Base-by-base conservation (phyloP, 2,113 vertebrate genomes). In the Esox niger region DNA sequence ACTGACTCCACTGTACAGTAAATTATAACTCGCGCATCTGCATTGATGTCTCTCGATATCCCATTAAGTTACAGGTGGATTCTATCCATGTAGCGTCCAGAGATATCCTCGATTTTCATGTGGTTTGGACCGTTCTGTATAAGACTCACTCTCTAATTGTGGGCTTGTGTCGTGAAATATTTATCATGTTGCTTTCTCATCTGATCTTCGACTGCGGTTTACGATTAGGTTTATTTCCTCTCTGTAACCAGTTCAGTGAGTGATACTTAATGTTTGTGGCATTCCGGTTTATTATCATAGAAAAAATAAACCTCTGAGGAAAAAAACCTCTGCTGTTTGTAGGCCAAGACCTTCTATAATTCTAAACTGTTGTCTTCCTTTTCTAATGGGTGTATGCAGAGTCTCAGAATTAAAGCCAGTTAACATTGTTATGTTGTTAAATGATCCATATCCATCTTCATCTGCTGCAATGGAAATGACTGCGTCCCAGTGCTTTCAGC, bases 11-110 rank as follows among this genome's bases (percentile, higher is more conserved):
- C 43, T 27, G 71, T 62, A 54, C 46, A 64, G 30, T 15, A 72
- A 78, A 82, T 81, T 80, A 70, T 33, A 47, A 80, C 74, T 70
- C 78, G 20, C 31, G 57, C 46, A 81, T 76, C 69, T 71, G 62
- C 64, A 59, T 78, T 70, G 33, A 38, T 1, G 15, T 15, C 33
- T 31, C 31, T 62, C 55, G 77, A 13, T 43, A 43, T 67, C 49
- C 66, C 29, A 4, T 69, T 64, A 76, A 81, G 27, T 30, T 33
- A 66, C 60, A 66, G 49, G 56, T 33, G 64, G 62, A 54, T 38
- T 1, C 6, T 33, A 35, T n/a, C 33, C 62, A 29, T 52, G 52
- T 54, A 29, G 26, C 32, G 65, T 57, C 6, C 31, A 29, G 17
- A 33, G 20, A 26, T 2, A 26, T 27, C 11, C 31, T 21, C 21